Evolutionary conservation across 2,888 invertebrate genomes (phyloP).

Genomic region (Stictocephala bisonia): DNA sequence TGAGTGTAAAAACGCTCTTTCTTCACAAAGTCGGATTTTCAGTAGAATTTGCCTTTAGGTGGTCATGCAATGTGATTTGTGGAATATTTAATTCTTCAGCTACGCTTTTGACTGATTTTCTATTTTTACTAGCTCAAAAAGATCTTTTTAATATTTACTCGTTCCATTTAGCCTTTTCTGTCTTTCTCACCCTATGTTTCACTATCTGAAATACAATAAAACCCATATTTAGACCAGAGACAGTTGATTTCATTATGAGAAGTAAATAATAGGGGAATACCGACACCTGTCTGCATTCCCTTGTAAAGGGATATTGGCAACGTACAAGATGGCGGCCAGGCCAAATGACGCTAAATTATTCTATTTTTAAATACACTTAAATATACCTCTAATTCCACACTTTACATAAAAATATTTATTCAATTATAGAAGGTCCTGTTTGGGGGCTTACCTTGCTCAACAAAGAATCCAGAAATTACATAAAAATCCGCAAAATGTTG

Average conservation of each 20-base stretch:
- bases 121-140: too few species aligned
- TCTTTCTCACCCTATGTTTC: not conserved
- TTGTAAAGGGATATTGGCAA: not conserved
- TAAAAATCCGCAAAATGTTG: not conserved
- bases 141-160: conserved; percentile 11
- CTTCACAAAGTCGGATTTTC: conserved; percentile 5
- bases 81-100: conserved; percentile 15
- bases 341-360: not conserved
- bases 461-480: not conserved
- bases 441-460: not conserved
- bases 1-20: not conserved
- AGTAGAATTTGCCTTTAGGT: not conserved
- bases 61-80: conserved; percentile 14
- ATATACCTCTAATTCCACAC: not conserved
- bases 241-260: too few species aligned
- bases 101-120: conserved; percentile 17
- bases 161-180: conserved; percentile 28
- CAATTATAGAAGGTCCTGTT: not conserved
- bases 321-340: not conserved
- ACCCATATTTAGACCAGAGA: not conserved
- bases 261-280: not conserved
- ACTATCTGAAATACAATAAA: conserved; percentile 19
- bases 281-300: conserved; percentile 4
- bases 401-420: not conserved
- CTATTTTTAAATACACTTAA: not conserved